Percentiles rank a stretch among this genome's conserved stretches.
phyloP scores from a whole-genome alignment of 2,113 vertebrate genomes.

The Pomatostomus ruficeps region DNA sequence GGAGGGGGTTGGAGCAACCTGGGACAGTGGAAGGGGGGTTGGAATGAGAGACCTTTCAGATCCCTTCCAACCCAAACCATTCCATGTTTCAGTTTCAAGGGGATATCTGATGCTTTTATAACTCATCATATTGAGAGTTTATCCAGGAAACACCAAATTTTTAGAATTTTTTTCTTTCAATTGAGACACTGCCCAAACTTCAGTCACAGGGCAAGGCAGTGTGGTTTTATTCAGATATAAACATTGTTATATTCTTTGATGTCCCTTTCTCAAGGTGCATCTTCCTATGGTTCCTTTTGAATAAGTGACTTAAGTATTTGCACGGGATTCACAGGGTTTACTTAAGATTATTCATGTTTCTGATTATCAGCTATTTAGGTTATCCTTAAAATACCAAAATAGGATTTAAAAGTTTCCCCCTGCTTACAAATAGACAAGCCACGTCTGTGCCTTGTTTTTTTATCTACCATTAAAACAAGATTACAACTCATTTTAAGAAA shows the following conservation, averaged over 20 bases:
- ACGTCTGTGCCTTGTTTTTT: slow-evolving; percentile 19
- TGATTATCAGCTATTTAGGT: slow-evolving; percentile 29
- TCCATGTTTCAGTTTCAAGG: not conserved
- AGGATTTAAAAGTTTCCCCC: slow-evolving; percentile 11
- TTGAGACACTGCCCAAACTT: not conserved
- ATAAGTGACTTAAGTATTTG: slow-evolving; percentile 19
- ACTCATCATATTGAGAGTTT: not conserved
- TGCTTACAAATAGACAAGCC: not conserved
- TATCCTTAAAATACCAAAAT: slow-evolving; percentile 34
- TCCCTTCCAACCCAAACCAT: not conserved
- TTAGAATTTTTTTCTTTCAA: not conserved
- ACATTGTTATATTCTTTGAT: not conserved
- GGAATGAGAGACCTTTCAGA: not conserved
- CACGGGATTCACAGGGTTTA: not conserved
- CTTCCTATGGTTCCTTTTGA: not conserved
- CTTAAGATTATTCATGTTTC: slow-evolving; percentile 21
- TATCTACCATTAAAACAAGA: slow-evolving; percentile 57
- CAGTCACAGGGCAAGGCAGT: not conserved
- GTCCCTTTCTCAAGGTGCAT: not conserved
- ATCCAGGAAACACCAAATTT: not conserved
- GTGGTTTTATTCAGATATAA: not conserved
- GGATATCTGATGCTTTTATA: not conserved
- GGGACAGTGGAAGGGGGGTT: not conserved
- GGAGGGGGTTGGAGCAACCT: not conserved
- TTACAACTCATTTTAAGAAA: slow-evolving; percentile 33